A percentile compares a stretch with the other conserved stretches of the same genome.
Evolutionary conservation across 1,140 invertebrate species (phyloP).

Genomic region (Drosophila auraria): DNA sequence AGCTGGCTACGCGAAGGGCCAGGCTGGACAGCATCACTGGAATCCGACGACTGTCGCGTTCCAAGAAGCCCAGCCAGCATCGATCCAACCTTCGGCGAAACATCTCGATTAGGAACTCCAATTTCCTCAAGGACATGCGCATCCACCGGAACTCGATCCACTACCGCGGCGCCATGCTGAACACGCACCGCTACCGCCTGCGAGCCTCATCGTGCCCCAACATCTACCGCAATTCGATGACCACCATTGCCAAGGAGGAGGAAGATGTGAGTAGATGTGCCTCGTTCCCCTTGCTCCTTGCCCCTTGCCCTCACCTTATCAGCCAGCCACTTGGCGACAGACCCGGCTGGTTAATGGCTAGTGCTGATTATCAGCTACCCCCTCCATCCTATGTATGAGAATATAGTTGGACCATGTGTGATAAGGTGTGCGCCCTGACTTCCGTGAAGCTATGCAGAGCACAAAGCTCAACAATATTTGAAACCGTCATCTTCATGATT

Average conservation of each 20-base stretch:
- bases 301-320: constrained; percentile 39
- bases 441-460: constrained; percentile 40
- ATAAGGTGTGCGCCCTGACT: constrained; percentile 30
- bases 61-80: constrained; percentile 69
- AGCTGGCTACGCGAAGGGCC: constrained; percentile 53
- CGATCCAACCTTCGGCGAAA: constrained; percentile 78
- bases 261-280: constrained; percentile 86
- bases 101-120: constrained; percentile 85
- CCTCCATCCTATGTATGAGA: background rate
- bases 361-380: constrained; percentile 28
- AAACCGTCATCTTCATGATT: background rate
- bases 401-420: constrained; percentile 17
- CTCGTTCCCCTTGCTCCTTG: too few species aligned
- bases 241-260: constrained; percentile 91
- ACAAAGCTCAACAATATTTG: background rate
- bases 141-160: constrained; percentile 92
- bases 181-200: constrained; percentile 92
- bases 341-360: constrained; percentile 18
- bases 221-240: constrained; percentile 96
- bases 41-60: constrained; percentile 72
- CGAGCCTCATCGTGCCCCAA: constrained; percentile 95
- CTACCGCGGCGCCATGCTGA: constrained; percentile 92
- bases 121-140: constrained; percentile 91
- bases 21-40: constrained; percentile 78
- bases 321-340: constrained; percentile 56